Evolutionary conservation across 2,888 invertebrate genomes (phyloP), one percentile per base, ranked within the genome.

Genomic region (Stenodera caucasica): DNA sequence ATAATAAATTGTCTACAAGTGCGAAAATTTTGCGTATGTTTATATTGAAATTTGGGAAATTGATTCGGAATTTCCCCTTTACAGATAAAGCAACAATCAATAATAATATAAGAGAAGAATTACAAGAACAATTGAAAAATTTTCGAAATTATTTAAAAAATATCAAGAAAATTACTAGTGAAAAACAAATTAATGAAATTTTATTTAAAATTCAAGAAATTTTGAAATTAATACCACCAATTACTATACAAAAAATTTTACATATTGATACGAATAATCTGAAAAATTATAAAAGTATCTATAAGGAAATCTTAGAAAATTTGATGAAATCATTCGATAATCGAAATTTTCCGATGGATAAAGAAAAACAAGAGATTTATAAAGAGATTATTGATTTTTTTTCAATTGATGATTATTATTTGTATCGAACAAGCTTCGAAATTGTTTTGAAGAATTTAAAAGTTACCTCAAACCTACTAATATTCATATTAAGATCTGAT

Each of bases 161-260:
- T 63, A 70, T 80, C 35, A 62, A 72, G 29, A 72, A 75, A 66
- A 73, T 83, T 15, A 68, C 74, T 49, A 80, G 80, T n/a, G 66
- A 77, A 12, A 70, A 67, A 26, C 80, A 83, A 66, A 75, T 79
- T 8, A 67, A 73, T 2, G 65, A 63, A 18, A 75, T 83, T 52
- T 69, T 78, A 55, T 53, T 57, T 2, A 65, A 72, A 32, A 66
- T 84, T 49, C 67, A 73, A 18, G 60, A 74, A 11, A 57, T 84
- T 5, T 60, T 77, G 26, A 65, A 76, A 35, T 71, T 76, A 49
- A 70, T 83, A 55, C 84, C 84, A 3, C 84, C 86, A 0, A 72
- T 87, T 30, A 91, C 90, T 0, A 83, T 87, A 15, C 89, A 91
- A 74, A 88, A 86, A 74, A 77, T 90, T n/a, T 73, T 80, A 11